Evolutionary conservation across 2,888 invertebrate genomes (phyloP), one percentile per base, ranked within the genome.

Genomic region (Beris morrisii): DNA sequence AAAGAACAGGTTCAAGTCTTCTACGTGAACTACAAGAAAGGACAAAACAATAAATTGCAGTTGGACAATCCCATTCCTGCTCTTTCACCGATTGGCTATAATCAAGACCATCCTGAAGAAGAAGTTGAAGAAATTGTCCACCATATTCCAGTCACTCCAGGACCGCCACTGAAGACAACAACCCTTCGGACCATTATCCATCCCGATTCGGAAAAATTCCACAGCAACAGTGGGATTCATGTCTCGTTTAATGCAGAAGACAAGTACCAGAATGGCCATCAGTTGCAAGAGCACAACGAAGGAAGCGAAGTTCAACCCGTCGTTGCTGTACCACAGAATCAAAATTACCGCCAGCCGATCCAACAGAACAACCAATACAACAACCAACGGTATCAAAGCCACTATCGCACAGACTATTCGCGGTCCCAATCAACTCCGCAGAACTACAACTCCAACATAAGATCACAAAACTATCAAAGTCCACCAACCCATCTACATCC

Each of bases 1-100:
- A 92, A 92, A 75, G 93, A 93, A 76, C 92, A 93, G 32, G 92
- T 93, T 46, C 93, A 94, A 74, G 94, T 94, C 1, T 94, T 92
- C 77, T 94, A 93, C 75, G 93, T 94, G 0, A 93, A 93, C 79
- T 94, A 94, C 76, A 92, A 92, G 76, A 93, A 93, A 77, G 92
- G 93, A 74, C 90, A 86, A 1, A 82, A 87, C 72, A 86, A 90
- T 12, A 88, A 89, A 71, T 85, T 93, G 11, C 86, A 92, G 61
- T 89, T 93, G 75, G 93, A 93, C 68, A 85, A 88, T 70, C 93
- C 93, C 0, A 84, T 93, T 28, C 89, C 92, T 7, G 92, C 93
- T 6, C 82, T 93, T 28, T 87, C 89, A 44, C 90, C 91, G 2
- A 83, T 87, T 5, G 84, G 87, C 13, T 88, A 87, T 68, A 85